Conservation (phyloP, 2,113 vertebrate species). For the Gyps fulvus region DNA sequence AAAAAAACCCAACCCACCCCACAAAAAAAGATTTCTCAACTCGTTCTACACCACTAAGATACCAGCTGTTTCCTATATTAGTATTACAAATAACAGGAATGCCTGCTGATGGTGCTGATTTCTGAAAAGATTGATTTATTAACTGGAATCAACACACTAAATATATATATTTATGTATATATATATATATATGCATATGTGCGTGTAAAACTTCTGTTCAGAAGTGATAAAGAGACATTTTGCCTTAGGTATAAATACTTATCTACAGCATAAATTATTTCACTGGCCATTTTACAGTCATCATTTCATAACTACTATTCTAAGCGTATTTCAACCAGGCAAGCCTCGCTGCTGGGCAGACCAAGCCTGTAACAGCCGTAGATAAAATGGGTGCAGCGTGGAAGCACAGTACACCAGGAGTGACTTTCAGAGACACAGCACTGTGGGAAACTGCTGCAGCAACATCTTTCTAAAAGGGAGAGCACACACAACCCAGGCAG, state of each 20-base stretch:
- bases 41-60: not conserved
- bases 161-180: not conserved
- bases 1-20: not conserved
- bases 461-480: not conserved
- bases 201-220: not conserved
- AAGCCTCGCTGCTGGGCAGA: not conserved
- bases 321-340: not conserved
- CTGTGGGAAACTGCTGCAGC: not conserved
- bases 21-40: not conserved
- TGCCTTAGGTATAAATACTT: not conserved
- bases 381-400: not conserved
- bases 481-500: not conserved
- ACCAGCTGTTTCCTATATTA: not conserved
- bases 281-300: not conserved
- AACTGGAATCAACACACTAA: not conserved
- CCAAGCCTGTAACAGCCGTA: accelerated
- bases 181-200: too few relatives aligned
- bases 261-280: not conserved
- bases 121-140: not conserved
- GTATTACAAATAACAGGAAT: not conserved
- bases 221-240: not conserved
- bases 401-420: not conserved
- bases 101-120: not conserved
- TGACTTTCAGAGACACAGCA: not conserved
- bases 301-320: not conserved